These are phyloP conservation scores for Podocnemis expansa DNA, from an alignment of 2,113 vertebrate species.

Conservation along the genomic window DNA sequence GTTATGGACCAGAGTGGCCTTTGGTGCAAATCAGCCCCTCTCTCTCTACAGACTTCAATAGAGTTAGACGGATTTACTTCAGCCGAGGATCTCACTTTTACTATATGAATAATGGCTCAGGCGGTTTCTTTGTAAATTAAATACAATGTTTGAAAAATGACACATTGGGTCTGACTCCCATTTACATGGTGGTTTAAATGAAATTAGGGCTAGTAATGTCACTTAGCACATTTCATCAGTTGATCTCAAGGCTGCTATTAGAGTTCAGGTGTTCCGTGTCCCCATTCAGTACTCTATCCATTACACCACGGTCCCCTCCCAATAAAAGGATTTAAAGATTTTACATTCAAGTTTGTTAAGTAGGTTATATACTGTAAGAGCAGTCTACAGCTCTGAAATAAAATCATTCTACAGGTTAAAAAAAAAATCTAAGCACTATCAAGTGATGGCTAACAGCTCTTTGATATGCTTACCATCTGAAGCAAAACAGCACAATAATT, in stretches of 20 bases:
- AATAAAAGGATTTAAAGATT: neutral
- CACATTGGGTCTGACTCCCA: neutral
- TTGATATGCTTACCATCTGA: neutral
- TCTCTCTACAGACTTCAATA: neutral
- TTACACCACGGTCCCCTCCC: neutral
- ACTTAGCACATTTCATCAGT: neutral
- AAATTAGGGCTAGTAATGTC: neutral
- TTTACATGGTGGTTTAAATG: neutral
- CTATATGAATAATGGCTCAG: neutral
- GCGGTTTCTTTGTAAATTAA: neutral
- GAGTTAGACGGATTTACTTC: neutral
- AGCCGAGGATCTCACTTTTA: neutral
- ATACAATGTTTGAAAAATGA: neutral
- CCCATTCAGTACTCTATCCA: neutral
- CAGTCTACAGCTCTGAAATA: neutral
- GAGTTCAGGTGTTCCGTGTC: neutral
- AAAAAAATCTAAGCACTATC: neutral
- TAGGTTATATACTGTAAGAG: no score
- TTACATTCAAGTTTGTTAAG: no score
- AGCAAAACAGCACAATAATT: neutral
- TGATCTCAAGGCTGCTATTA: neutral
- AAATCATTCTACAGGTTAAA: neutral
- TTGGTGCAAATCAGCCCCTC: neutral
- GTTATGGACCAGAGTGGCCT: neutral
- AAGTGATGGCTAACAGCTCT: fast-evolving